Conservation (phyloP, 1,140 invertebrate genomes). For the Pemphigus obesinymphae region DNA sequence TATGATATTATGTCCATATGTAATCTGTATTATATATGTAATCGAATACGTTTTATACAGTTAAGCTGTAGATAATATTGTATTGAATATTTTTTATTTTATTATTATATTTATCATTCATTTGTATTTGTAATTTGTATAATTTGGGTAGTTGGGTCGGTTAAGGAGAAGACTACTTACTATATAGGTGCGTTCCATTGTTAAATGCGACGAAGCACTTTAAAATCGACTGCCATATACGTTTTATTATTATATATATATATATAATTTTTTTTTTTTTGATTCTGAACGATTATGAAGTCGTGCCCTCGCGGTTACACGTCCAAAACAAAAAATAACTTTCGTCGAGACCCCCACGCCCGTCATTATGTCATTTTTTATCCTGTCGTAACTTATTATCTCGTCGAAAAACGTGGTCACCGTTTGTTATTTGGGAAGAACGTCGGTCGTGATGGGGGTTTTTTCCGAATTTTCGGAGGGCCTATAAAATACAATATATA, state of each 20-base stretch:
- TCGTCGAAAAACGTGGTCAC: not conserved
- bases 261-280: not conserved
- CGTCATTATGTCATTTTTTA: constrained; percentile 4
- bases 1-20: no score
- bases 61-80: no score
- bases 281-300: not conserved
- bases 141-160: no score
- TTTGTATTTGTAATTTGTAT: not conserved
- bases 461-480: constrained; percentile 1
- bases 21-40: no score
- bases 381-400: not conserved
- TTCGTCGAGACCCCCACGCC: not conserved
- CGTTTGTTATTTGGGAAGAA: not conserved
- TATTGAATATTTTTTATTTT: no score
- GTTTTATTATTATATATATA: no score
- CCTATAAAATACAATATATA: not conserved
- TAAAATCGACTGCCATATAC: not conserved
- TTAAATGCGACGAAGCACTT: not conserved
- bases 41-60: no score
- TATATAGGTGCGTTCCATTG: not conserved
- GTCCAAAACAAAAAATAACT: constrained; percentile 2
- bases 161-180: no score
- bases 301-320: not conserved
- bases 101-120: no score
- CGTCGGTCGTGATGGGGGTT: not conserved